These are phyloP conservation scores for Casuarius casuarius DNA, from an alignment of 2,113 vertebrate genomes.

Conservation along the genomic window DNA sequence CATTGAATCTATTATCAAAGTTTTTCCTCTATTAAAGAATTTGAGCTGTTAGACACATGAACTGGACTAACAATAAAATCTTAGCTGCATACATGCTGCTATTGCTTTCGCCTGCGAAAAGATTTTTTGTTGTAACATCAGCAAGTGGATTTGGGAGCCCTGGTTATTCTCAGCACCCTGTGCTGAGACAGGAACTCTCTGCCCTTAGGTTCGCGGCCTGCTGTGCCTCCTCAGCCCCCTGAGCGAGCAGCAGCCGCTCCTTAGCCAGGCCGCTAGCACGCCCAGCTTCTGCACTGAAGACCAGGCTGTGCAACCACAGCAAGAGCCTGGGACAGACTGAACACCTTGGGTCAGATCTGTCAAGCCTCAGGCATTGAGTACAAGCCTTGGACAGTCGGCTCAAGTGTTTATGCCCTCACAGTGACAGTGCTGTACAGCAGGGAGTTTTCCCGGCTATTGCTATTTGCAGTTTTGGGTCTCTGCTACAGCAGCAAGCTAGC, in stretches of 20 bases:
- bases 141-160: background rate
- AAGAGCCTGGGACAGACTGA: background rate
- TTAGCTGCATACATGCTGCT: background rate
- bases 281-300: background rate
- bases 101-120: background rate
- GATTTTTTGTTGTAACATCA: background rate
- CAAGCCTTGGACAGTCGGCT: background rate
- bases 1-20: background rate
- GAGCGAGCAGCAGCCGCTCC: fast-evolving
- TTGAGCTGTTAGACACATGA: background rate
- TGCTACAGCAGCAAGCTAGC: background rate
- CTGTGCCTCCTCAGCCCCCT: background rate
- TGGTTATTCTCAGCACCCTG: background rate
- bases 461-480: background rate
- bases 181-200: background rate
- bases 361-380: background rate
- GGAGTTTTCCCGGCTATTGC: background rate
- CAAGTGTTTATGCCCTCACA: background rate
- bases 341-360: background rate
- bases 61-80: background rate
- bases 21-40: background rate
- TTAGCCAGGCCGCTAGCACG: background rate
- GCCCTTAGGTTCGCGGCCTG: fast-evolving
- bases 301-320: fast-evolving
- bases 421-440: background rate